Base-by-base conservation (phyloP, 2,888 invertebrate genomes). In the Smittia sp. region DNA sequence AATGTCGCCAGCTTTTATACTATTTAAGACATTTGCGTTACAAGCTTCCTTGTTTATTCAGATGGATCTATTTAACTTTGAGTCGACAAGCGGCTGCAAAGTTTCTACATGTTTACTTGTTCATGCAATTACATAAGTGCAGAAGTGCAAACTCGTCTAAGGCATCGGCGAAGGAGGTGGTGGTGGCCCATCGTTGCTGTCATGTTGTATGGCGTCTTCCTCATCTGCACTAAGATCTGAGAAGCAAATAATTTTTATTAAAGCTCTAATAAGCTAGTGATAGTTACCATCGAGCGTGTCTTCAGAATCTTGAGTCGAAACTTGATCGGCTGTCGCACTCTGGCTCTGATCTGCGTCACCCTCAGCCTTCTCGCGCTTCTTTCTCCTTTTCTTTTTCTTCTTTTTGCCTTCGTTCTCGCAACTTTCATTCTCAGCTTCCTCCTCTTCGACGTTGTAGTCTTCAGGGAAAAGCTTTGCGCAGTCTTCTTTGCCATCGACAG, bases 401-500 rank as follows among this genome's bases (percentile, higher is more conserved):
- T 67, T 67, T 15, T 67, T 67, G 13, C 18, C 13, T 22, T 67
- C 72, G 24, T 72, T 62, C 24, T 38, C 72, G 15, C 62, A 39
- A 24, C 27, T 78, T 73, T 79, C 78, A 32, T 76, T 77, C n/a
- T 77, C 77, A 39, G 80, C 78, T 41, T 80, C 80, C 58, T 81
- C 83, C 67, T 86, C 85, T 0, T 84, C 84, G 62, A 82, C 85
- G 76, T 85, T 86, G 79, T 87, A 89, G 0, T 85, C 88, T 1
- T 85, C 83, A 0, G 91, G 90, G 81, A 93, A 92, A 84, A 90
- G 90, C 74, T 85, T 79, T 1, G 83, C 81, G 74, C 89, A 87
- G 77, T 92, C 90, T 66, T 83, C 82, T 27, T 83, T 84, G 0
- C 92, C 91, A 38, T 85, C 82, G 1, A 87, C 87, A 0, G 86